These are phyloP conservation scores for Indicator indicator DNA, from an alignment of 2,113 vertebrate species.

Conservation along the genomic window DNA sequence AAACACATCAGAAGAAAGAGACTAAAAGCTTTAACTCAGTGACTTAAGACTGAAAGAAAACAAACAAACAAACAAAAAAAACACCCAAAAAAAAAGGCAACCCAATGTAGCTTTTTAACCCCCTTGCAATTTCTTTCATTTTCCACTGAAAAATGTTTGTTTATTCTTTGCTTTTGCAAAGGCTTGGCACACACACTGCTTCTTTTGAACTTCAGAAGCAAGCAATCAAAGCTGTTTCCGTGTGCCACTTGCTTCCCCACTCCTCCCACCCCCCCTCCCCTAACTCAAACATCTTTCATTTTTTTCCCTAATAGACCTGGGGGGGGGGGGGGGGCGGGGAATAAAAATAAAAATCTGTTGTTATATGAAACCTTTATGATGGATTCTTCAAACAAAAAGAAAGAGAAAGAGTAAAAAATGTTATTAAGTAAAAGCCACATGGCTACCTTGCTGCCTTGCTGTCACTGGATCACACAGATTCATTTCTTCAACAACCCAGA, in stretches of 20 bases:
- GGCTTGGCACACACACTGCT: background rate
- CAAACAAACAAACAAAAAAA: too few species aligned
- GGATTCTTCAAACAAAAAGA: background rate
- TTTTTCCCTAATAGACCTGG: background rate
- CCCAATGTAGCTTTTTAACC: background rate
- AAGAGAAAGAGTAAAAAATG: background rate
- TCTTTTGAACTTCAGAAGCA: conserved; percentile 60
- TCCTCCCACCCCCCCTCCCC: too few species aligned
- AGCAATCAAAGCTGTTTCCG: background rate
- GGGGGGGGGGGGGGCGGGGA: background rate
- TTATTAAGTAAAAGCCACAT: background rate
- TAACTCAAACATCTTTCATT: background rate
- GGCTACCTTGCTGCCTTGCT: background rate
- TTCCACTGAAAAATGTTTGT: conserved; percentile 31
- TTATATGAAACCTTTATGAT: background rate
- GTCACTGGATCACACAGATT: background rate
- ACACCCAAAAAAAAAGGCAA: background rate
- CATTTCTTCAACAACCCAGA: background rate
- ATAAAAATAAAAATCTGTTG: background rate
- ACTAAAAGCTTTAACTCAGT: background rate
- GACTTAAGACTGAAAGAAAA: background rate
- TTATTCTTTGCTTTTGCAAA: conserved; percentile 40
- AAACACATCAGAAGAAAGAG: conserved; percentile 5
- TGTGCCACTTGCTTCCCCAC: background rate
- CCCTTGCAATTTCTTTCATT: background rate